Evolutionary conservation across 2,888 invertebrate genomes (phyloP).

Genomic region (Anoncus sp.): DNA sequence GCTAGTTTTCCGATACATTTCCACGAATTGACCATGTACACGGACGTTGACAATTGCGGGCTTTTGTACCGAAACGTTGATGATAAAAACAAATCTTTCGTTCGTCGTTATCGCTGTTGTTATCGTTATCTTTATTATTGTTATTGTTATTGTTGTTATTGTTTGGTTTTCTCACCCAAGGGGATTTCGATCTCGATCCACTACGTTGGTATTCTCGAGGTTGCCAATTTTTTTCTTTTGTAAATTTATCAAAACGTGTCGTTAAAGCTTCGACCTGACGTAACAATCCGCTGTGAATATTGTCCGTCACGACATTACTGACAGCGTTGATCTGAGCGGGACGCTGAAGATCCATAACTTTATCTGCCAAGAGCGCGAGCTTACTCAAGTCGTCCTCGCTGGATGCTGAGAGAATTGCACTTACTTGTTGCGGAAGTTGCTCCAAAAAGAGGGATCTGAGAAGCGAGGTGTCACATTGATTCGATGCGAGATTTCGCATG

Average conservation of each 20-base stretch:
- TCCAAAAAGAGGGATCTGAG: slow-evolving; percentile 45
- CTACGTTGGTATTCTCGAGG: too few species aligned
- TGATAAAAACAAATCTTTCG: slow-evolving; percentile 22
- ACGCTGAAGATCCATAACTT: slow-evolving; percentile 39
- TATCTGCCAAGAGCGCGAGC: slow-evolving; percentile 36
- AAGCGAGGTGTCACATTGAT: slow-evolving; percentile 30
- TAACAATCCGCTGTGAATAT: not conserved
- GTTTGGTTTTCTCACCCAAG: too few species aligned
- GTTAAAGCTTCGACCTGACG: not conserved
- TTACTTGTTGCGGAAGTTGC: slow-evolving; percentile 39
- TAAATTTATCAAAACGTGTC: not conserved
- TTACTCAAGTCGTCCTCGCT: slow-evolving; percentile 26
- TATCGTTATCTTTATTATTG: not conserved
- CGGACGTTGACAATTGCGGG: slow-evolving; percentile 13
- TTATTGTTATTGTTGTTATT: too few species aligned
- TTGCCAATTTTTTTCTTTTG: not conserved
- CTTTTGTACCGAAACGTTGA: slow-evolving; percentile 8
- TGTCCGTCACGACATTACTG: not conserved
- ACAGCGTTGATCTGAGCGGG: slow-evolving; percentile 16
- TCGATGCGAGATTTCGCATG: slow-evolving; percentile 35
- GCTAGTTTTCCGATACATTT: slow-evolving; percentile 28
- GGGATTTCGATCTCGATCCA: not conserved
- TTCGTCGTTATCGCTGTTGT: not conserved
- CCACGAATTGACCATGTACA: not conserved
- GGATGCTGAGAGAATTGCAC: slow-evolving; percentile 37